These are phyloP conservation scores for Argopecten irradians DNA, from an alignment of 1,140 invertebrate genomes.

Conservation along the genomic window DNA sequence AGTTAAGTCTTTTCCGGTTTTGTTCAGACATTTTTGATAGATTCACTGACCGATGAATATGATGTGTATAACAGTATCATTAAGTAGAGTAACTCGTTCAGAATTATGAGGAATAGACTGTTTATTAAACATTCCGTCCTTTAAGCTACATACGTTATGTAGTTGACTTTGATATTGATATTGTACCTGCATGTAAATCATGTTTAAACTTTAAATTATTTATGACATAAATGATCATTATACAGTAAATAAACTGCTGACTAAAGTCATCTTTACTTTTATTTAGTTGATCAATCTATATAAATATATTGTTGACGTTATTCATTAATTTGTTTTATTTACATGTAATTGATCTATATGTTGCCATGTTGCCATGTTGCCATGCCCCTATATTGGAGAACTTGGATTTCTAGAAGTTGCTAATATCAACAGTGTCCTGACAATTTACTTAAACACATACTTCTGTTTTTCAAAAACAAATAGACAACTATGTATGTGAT, in stretches of 20 bases:
- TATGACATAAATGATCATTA: background rate
- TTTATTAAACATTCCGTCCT: background rate
- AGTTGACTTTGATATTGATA: background rate
- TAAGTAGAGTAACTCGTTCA: background rate
- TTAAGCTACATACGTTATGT: background rate
- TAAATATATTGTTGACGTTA: too few species aligned
- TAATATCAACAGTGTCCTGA: too few species aligned
- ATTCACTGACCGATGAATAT: background rate
- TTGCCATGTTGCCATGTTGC: too few species aligned
- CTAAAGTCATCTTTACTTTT: too few species aligned
- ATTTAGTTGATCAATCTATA: too few species aligned
- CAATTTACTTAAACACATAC: too few species aligned
- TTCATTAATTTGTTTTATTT: too few species aligned
- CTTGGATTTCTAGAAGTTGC: too few species aligned
- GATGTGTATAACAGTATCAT: background rate
- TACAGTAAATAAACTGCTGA: background rate
- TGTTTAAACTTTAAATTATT: background rate
- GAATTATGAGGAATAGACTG: background rate
- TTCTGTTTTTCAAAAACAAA: too few species aligned
- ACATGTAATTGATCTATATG: too few species aligned
- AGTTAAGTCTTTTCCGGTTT: background rate
- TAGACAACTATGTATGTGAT: background rate
- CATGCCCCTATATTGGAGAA: too few species aligned
- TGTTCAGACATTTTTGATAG: background rate
- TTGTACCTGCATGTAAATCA: background rate